A percentile compares a stretch with the other conserved stretches of the same genome.
phyloP scores from a whole-genome alignment of 2,888 invertebrate species.

The Coenonympha arcania region DNA sequence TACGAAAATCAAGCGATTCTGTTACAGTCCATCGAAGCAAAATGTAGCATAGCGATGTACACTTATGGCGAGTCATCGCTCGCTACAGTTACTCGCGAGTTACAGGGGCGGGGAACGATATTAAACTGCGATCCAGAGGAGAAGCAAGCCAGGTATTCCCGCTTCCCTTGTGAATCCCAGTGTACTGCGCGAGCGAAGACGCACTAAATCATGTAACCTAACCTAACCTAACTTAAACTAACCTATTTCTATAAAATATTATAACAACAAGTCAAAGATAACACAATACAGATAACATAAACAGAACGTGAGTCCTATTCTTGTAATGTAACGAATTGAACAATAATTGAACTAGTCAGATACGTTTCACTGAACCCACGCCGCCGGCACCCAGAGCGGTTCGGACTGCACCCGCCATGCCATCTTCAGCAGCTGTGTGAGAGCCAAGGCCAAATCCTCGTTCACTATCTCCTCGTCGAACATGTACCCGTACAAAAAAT shows the following conservation, averaged over 20 bases:
- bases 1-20: too few relatives aligned
- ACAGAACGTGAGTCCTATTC: constrained; percentile 6
- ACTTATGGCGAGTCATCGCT: too few relatives aligned
- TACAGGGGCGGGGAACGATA: too few relatives aligned
- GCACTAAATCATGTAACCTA: neutral
- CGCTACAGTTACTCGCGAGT: too few relatives aligned
- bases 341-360: constrained; percentile 5
- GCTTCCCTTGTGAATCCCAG: too few relatives aligned
- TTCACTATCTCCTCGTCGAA: constrained; percentile 97
- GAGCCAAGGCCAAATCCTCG: constrained; percentile 87
- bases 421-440: constrained; percentile 86
- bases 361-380: constrained; percentile 86
- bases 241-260: too few relatives aligned
- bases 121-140: too few relatives aligned
- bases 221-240: too few relatives aligned
- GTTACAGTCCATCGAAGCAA: too few relatives aligned
- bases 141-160: too few relatives aligned
- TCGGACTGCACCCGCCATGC: constrained; percentile 91
- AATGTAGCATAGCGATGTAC: too few relatives aligned
- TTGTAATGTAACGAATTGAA: constrained; percentile 7
- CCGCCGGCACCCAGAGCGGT: constrained; percentile 96
- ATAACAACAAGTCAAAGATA: neutral
- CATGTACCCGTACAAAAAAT: constrained; percentile 93
- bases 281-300: neutral
- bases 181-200: too few relatives aligned